These are phyloP conservation scores for Drosophila pseudotalamancana DNA, from an alignment of 2,888 invertebrate genomes.

Conservation along the genomic window DNA sequence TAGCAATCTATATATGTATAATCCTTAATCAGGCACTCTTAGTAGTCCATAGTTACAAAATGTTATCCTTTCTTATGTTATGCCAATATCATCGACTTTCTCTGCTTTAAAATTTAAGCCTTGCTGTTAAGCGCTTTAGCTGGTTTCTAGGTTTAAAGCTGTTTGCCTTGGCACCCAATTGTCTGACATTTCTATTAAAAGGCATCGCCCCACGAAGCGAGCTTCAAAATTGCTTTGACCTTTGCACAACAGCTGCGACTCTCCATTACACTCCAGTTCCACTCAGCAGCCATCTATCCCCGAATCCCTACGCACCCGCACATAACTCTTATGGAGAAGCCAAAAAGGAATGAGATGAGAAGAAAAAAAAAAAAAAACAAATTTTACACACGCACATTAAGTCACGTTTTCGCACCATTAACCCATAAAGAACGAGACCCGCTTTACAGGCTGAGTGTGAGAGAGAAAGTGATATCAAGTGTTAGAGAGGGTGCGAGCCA, in stretches of 20 bases:
- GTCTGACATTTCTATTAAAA: conserved; percentile 80
- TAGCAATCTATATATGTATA: no score
- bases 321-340: conserved; percentile 64
- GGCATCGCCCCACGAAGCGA: conserved; percentile 54
- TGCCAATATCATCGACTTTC: no score
- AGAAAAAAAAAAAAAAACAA: conserved; percentile 45
- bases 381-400: conserved; percentile 80
- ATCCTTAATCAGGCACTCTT: neutral
- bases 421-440: conserved; percentile 78
- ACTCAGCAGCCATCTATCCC: conserved; percentile 2
- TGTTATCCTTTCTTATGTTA: neutral
- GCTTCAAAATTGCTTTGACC: conserved; percentile 80
- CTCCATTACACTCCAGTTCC: conserved; percentile 43
- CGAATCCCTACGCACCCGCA: conserved; percentile 36
- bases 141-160: conserved; percentile 39
- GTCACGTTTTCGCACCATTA: conserved; percentile 83
- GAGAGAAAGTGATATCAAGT: conserved; percentile 12
- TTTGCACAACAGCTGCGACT: conserved; percentile 76
- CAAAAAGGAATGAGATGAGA: conserved; percentile 35
- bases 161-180: conserved; percentile 44
- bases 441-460: conserved; percentile 18
- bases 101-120: no score
- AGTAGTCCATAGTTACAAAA: neutral
- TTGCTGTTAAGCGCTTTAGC: conserved; percentile 7
- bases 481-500: conserved; percentile 26